A percentile compares a stretch with the other conserved stretches of the same genome.
Evolutionary conservation across 2,797 vertebrate species (phyloP).

Genomic region (Carduelis carduelis): DNA sequence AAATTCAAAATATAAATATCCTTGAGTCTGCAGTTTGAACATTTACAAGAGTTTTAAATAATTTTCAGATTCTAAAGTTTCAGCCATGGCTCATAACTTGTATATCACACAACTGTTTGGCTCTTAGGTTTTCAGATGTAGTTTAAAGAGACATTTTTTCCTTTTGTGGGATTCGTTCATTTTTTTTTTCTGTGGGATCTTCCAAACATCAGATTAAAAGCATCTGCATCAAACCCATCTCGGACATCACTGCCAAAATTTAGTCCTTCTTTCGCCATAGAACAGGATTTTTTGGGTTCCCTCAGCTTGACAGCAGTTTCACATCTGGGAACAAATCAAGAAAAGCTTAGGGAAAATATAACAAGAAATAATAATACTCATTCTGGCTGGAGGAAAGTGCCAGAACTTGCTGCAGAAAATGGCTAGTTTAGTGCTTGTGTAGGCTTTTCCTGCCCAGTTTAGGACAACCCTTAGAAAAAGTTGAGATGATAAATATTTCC

Average conservation of each 20-base stretch:
- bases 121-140: neutral
- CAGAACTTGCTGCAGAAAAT: slow-evolving; percentile 22
- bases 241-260: neutral
- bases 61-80: neutral
- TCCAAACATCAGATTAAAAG: slow-evolving; percentile 9
- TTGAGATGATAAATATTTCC: neutral
- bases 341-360: neutral
- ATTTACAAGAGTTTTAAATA: neutral
- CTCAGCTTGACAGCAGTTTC: neutral
- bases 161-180: neutral
- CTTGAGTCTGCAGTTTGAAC: neutral
- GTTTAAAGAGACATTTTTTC: neutral
- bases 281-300: neutral
- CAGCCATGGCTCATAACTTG: neutral
- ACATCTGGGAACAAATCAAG: neutral
- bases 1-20: neutral
- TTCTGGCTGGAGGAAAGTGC: neutral
- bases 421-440: neutral
- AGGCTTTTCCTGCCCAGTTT: neutral
- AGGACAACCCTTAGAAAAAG: neutral
- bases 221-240: neutral
- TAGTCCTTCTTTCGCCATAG: neutral
- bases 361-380: neutral
- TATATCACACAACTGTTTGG: neutral
- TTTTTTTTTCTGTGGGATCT: neutral